Evolutionary conservation across 1,140 invertebrate species (phyloP).

Genomic region (Nasonia longicornis): DNA sequence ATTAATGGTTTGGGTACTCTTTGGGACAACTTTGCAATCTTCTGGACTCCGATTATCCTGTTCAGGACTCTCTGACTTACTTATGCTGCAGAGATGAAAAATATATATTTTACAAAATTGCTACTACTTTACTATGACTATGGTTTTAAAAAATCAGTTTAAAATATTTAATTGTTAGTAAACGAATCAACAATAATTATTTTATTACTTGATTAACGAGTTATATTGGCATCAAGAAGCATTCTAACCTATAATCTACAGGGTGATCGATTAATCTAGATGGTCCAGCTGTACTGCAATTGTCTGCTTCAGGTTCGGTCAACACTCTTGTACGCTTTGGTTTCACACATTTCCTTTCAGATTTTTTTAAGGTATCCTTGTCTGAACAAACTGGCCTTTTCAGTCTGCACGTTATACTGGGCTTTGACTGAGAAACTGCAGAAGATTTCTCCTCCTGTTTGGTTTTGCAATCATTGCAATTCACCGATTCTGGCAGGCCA

Average conservation of each 20-base stretch:
- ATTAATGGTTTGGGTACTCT: slow-evolving; percentile 47
- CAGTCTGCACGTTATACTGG: slow-evolving; percentile 47
- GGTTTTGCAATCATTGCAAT: slow-evolving; percentile 57
- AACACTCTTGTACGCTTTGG: slow-evolving; percentile 44
- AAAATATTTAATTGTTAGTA: not conserved
- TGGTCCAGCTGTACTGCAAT: slow-evolving; percentile 61
- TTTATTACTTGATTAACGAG: too few species aligned
- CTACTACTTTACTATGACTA: not conserved
- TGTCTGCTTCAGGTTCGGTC: slow-evolving; percentile 51
- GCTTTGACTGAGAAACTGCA: slow-evolving; percentile 45
- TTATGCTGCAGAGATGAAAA: slow-evolving; percentile 49
- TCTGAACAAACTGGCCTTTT: slow-evolving; percentile 53
- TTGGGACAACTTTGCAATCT: slow-evolving; percentile 22
- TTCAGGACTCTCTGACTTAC: slow-evolving; percentile 48
- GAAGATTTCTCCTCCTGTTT: slow-evolving; percentile 53
- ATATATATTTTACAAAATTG: not conserved
- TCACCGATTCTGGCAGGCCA: slow-evolving; percentile 51
- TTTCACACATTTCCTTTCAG: slow-evolving; percentile 51
- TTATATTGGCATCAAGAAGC: not conserved
- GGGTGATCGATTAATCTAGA: slow-evolving; percentile 61
- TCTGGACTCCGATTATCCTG: slow-evolving; percentile 44
- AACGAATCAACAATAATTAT: too few species aligned
- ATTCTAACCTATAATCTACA: slow-evolving; percentile 57
- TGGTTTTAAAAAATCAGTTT: not conserved
- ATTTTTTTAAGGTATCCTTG: slow-evolving; percentile 51